These are phyloP conservation scores for Heliconius charithonia DNA, from an alignment of 2,888 invertebrate genomes.

Conservation along the genomic window DNA sequence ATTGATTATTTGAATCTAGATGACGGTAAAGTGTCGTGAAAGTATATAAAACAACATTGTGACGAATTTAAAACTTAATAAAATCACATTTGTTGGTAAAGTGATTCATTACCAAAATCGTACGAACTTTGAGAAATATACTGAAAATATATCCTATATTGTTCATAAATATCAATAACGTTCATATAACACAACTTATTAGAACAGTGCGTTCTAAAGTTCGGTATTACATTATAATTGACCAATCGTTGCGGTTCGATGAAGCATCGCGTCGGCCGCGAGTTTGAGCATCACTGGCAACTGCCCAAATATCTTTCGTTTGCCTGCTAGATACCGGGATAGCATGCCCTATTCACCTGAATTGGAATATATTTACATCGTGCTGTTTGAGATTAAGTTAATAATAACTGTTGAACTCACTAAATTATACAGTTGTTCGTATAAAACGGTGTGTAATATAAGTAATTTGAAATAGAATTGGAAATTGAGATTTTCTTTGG, in stretches of 20 bases:
- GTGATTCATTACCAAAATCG: too few species aligned
- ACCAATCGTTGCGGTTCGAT: slow-evolving; percentile 64
- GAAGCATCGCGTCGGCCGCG: slow-evolving; percentile 60
- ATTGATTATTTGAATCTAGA: too few species aligned
- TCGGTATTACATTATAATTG: slow-evolving; percentile 63
- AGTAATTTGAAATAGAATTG: too few species aligned
- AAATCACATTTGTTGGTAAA: too few species aligned
- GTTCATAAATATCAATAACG: slow-evolving; percentile 24
- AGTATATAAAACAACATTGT: too few species aligned
- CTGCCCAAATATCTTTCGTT: slow-evolving; percentile 77
- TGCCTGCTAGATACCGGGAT: slow-evolving; percentile 70
- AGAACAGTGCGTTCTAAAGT: slow-evolving; percentile 56
- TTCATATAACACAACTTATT: slow-evolving; percentile 28
- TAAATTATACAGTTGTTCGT: background rate
- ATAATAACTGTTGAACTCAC: background rate
- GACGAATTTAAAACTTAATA: too few species aligned
- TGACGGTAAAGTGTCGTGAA: too few species aligned
- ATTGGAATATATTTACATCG: slow-evolving; percentile 67
- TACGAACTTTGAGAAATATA: too few species aligned
- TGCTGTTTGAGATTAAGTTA: slow-evolving; percentile 37
- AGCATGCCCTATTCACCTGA: slow-evolving; percentile 79
- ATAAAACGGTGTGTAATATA: too few species aligned
- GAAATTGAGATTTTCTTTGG: too few species aligned
- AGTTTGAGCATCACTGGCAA: slow-evolving; percentile 71
- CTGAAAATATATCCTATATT: too few species aligned